These are phyloP conservation scores for Erebia palarica DNA, from an alignment of 2,888 invertebrate genomes.

Conservation along the genomic window DNA sequence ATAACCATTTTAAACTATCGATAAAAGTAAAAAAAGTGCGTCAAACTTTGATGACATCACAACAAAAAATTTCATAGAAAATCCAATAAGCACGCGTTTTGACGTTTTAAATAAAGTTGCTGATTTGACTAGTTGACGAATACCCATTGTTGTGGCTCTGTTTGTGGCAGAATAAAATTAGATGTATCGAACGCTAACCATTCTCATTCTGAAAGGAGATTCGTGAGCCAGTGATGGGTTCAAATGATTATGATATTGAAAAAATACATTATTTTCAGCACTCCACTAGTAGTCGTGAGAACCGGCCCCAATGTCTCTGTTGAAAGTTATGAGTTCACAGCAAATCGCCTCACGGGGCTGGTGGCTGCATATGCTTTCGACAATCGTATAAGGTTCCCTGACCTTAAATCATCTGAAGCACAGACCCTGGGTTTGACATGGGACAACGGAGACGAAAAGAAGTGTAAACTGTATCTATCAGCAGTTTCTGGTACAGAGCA, in stretches of 20 bases:
- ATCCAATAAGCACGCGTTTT: too few species aligned
- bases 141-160: too few species aligned
- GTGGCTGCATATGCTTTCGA: conserved; percentile 58
- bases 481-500: conserved; percentile 58
- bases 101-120: too few species aligned
- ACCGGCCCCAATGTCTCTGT: conserved; percentile 50
- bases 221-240: too few species aligned
- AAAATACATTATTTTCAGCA: conserved; percentile 45
- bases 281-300: conserved; percentile 54
- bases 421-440: conserved; percentile 52
- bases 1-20: too few species aligned
- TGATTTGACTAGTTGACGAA: too few species aligned
- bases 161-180: too few species aligned
- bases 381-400: conserved; percentile 51
- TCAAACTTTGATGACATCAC: too few species aligned
- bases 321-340: conserved; percentile 57
- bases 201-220: too few species aligned
- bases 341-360: conserved; percentile 55
- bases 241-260: neutral
- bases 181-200: too few species aligned
- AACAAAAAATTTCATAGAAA: too few species aligned
- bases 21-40: too few species aligned
- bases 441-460: conserved; percentile 47
- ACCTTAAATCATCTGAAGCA: conserved; percentile 52
- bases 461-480: conserved; percentile 54